A percentile compares a stretch with the other conserved stretches of the same genome.
phyloP scores from a whole-genome alignment of 2,113 vertebrate genomes.

The Oreochromis aureus region DNA sequence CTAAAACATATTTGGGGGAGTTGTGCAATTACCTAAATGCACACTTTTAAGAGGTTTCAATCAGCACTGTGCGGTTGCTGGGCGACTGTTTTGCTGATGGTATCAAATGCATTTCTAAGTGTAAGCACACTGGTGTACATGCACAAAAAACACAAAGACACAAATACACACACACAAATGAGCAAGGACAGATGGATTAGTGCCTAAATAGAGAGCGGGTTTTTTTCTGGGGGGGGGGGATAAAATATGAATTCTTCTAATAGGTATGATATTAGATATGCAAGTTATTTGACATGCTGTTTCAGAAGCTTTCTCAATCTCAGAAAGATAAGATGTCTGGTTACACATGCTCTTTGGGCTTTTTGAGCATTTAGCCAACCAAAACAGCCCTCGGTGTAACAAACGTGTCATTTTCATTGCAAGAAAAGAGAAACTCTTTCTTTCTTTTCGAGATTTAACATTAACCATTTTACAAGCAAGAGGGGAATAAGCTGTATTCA shows the following conservation, averaged over 20 bases:
- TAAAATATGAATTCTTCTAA: neutral
- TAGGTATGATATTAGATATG: neutral
- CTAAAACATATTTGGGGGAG: constrained; percentile 61
- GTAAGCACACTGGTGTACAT: constrained; percentile 45
- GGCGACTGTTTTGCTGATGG: constrained; percentile 61
- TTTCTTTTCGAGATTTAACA: neutral
- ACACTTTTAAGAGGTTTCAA: constrained; percentile 65
- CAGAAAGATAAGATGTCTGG: neutral
- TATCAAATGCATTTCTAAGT: constrained; percentile 49
- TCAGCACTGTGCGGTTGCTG: constrained; percentile 45
- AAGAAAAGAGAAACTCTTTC: neutral
- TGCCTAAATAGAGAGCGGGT: fast-evolving
- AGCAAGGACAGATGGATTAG: neutral
- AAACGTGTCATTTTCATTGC: neutral
- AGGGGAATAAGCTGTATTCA: neutral
- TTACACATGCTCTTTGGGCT: neutral
- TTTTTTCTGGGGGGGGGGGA: neutral
- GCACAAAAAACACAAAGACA: neutral
- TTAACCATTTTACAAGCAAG: neutral
- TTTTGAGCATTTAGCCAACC: neutral
- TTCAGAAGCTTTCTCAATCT: neutral
- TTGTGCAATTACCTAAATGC: constrained; percentile 70
- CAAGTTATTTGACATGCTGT: neutral
- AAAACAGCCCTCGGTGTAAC: neutral
- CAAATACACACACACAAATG: neutral